Conservation (phyloP, 2,113 vertebrate genomes). For the Hymenochirus boettgeri region DNA sequence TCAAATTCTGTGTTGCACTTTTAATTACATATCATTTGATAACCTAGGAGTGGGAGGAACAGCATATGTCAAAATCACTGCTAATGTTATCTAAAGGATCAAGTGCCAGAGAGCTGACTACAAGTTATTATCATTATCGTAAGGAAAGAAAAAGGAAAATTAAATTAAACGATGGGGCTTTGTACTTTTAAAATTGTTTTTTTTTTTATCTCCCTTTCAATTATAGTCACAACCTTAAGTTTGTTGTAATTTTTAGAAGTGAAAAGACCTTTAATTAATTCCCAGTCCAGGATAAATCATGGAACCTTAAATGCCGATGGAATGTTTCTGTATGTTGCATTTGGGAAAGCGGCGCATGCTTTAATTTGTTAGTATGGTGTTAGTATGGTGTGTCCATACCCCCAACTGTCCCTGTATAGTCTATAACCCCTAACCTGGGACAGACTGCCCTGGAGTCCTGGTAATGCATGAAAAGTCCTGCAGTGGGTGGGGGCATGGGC, state of each 20-base stretch:
- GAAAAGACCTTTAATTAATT: background rate
- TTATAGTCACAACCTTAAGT: background rate
- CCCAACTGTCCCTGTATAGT: too few relatives aligned
- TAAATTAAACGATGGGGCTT: background rate
- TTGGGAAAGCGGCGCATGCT: too few relatives aligned
- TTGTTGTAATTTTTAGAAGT: background rate
- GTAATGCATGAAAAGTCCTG: too few relatives aligned
- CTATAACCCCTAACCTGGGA: too few relatives aligned
- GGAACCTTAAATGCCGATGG: too few relatives aligned
- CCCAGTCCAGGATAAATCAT: too few relatives aligned
- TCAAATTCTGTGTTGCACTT: constrained; percentile 49
- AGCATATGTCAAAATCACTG: constrained; percentile 28
- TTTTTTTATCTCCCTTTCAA: background rate
- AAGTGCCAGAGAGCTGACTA: background rate
- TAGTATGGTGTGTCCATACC: too few relatives aligned
- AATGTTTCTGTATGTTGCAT: too few relatives aligned
- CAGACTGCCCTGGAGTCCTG: too few relatives aligned
- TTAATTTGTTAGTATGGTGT: too few relatives aligned
- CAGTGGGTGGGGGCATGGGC: too few relatives aligned
- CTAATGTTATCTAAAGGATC: constrained; percentile 30
- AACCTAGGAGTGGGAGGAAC: constrained; percentile 39
- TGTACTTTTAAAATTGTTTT: background rate
- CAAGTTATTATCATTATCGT: constrained; percentile 19
- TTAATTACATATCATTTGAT: constrained; percentile 49
- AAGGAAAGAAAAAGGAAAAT: constrained; percentile 8